These are phyloP conservation scores for Euspilapteryx auroguttella DNA, from an alignment of 2,888 invertebrate species.

Conservation along the genomic window DNA sequence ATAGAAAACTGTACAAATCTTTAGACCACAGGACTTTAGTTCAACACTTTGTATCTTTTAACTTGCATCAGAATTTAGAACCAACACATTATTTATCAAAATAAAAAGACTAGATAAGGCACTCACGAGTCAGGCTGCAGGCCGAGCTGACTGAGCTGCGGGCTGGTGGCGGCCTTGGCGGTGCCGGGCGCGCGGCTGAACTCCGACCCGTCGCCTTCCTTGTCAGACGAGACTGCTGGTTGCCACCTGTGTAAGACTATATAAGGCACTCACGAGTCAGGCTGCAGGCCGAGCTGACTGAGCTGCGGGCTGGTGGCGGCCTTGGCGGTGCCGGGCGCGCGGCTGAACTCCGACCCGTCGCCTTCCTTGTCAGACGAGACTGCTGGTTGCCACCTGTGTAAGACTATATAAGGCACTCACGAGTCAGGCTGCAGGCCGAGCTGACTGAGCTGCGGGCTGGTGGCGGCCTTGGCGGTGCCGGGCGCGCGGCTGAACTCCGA, in stretches of 20 bases:
- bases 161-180: slow-evolving; percentile 69
- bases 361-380: slow-evolving; percentile 82
- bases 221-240: slow-evolving; percentile 86
- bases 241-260: no score
- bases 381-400: slow-evolving; percentile 78
- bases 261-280: slow-evolving; percentile 15
- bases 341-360: slow-evolving; percentile 81
- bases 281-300: slow-evolving; percentile 44
- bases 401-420: no score
- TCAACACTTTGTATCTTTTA: no score
- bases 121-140: slow-evolving; percentile 26
- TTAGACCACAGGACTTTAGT: no score
- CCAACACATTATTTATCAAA: no score
- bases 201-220: slow-evolving; percentile 74
- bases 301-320: slow-evolving; percentile 62
- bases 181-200: slow-evolving; percentile 91
- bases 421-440: slow-evolving; percentile 48
- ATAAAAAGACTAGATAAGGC: no score
- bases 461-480: slow-evolving; percentile 77
- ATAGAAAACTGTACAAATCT: no score
- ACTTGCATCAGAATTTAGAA: no score
- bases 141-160: slow-evolving; percentile 45
- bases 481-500: slow-evolving; percentile 90
- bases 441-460: slow-evolving; percentile 50
- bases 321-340: slow-evolving; percentile 86